Evolutionary conservation across 2,888 invertebrate genomes (phyloP), one percentile per base, ranked within the genome.

Genomic region (Mayetiola destructor): DNA sequence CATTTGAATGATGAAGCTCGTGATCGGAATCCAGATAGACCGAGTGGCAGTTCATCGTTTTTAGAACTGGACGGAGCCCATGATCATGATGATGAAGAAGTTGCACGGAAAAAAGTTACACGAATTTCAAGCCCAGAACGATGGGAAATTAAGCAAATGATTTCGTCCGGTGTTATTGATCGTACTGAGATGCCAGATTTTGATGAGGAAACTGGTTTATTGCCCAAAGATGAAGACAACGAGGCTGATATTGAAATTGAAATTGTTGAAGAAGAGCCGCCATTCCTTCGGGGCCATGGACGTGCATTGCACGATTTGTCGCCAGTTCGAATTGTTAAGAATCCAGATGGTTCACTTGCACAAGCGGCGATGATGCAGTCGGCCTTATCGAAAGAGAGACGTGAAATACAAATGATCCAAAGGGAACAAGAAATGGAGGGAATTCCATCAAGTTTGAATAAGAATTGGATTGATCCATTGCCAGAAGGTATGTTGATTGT

Each of bases 311-410:
- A 93, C 62, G 95, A 96, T 68, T 76, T 96, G 3, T 93, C 92
- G 58, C 96, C 96, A 0, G 94, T 95, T 2, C 75, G 87, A 62
- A 96, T 97, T 62, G 93, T 97, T 0, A 96, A 96, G 75, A 99
- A 99, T 77, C 99, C 99, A 0, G 99, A 99, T 70, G 99, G 99
- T 0, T 96, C 96, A 0, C 73, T 99, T 21, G 97, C 97, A 0
- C 99, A 99, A 71, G 95, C 99, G 0, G 99, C 99, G 0, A 95
- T 99, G 92, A 99, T 95, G 95, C 99, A 99, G 71, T 91, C 90
- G 12, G 99, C 99, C 0, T 70, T 99, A 42, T 90, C 97, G 0
- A 99, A 99, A 67, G 99, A 99, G 69, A 77, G 99, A 56, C 76
- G 97, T 48, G 99, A 99, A 69, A 83, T 89, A 66, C 97, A 99